These are phyloP conservation scores for Corythornis leucogaster DNA, from an alignment of 2,797 vertebrate genomes.

Conservation along the genomic window DNA sequence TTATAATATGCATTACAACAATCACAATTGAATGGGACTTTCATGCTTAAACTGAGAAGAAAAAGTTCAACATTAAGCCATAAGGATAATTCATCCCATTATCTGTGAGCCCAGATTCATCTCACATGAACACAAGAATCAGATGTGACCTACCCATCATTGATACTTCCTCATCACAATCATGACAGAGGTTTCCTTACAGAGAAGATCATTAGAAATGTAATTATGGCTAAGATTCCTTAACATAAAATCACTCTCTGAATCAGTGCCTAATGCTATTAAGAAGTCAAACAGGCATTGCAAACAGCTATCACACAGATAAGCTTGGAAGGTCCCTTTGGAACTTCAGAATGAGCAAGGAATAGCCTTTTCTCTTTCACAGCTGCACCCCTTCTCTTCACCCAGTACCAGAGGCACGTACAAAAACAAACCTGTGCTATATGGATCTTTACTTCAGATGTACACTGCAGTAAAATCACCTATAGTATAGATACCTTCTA, in stretches of 20 bases:
- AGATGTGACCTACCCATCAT: neutral
- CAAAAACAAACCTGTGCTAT: neutral
- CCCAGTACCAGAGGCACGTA: neutral
- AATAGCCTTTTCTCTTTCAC: neutral
- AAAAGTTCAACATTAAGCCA: neutral
- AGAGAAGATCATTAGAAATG: slow-evolving; percentile 38
- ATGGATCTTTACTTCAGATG: neutral
- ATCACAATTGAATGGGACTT: neutral
- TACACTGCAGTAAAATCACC: neutral
- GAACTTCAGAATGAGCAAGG: neutral
- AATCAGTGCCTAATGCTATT: neutral
- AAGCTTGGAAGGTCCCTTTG: neutral
- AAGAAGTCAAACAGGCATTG: neutral
- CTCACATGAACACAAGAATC: neutral
- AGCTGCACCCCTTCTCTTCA: neutral
- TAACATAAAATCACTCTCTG: slow-evolving; percentile 19
- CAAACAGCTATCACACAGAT: neutral
- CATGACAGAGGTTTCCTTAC: neutral
- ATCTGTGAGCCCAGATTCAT: neutral
- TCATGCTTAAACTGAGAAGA: neutral
- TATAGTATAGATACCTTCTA: neutral
- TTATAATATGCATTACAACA: neutral
- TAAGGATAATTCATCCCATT: neutral
- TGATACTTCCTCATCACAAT: neutral
- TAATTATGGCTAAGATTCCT: slow-evolving; percentile 8